Percentiles rank a stretch among this genome's conserved stretches.
phyloP scores from a whole-genome alignment of 2,888 invertebrate species.

The Nemurella pictetii region DNA sequence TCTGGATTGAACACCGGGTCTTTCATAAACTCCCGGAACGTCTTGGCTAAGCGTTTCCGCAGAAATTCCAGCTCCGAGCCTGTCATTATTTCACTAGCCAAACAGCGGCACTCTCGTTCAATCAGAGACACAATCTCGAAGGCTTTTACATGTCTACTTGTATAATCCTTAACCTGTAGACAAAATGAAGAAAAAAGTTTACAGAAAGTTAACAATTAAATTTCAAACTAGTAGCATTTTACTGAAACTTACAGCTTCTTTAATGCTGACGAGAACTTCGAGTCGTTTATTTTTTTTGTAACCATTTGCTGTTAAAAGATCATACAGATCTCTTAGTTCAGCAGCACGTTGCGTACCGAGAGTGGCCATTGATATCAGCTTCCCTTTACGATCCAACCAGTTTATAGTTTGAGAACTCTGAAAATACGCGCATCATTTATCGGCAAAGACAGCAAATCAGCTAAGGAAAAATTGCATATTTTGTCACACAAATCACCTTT shows the following conservation, averaged over 20 bases:
- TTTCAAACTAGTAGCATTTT: neutral
- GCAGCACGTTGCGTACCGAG: constrained; percentile 79
- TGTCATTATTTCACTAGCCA: constrained; percentile 65
- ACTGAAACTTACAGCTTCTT: constrained; percentile 56
- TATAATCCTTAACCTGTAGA: neutral
- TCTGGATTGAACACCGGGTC: constrained; percentile 62
- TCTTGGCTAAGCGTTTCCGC: constrained; percentile 63
- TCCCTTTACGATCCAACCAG: constrained; percentile 75
- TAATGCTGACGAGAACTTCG: constrained; percentile 70
- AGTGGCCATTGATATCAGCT: constrained; percentile 76
- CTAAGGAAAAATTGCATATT: neutral
- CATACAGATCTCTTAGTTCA: constrained; percentile 71
- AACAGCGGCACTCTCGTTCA: constrained; percentile 72
- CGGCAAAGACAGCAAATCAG: neutral
- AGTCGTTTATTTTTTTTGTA: constrained; percentile 65
- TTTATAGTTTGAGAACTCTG: constrained; percentile 65
- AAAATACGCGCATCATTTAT: neutral
- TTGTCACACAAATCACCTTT: constrained; percentile 25
- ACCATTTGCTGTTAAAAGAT: no score
- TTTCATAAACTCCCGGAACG: constrained; percentile 58
- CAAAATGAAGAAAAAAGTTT: neutral
- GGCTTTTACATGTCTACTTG: constrained; percentile 52
- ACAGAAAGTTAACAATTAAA: neutral
- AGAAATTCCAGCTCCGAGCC: constrained; percentile 64
- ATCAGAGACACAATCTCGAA: constrained; percentile 63